Conservation (phyloP, 2,888 invertebrate genomes). For the Toxonevra muliebris region DNA sequence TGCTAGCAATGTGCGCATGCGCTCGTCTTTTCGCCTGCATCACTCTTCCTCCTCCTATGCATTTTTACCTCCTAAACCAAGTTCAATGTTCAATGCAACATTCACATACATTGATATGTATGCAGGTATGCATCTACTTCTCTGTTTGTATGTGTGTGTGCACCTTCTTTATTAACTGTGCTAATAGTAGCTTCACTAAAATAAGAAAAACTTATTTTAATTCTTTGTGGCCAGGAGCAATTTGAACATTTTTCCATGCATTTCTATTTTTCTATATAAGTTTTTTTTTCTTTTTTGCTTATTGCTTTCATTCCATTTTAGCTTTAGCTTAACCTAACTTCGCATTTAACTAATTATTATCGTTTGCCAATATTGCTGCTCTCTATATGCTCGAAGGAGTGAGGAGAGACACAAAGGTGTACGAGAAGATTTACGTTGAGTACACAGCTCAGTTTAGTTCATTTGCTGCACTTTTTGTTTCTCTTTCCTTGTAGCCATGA, state of each 20-base stretch:
- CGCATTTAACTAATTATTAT: constrained; percentile 31
- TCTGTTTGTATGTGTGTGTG: background rate
- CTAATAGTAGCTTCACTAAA: background rate
- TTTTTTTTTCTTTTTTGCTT: constrained; percentile 6
- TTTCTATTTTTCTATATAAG: background rate
- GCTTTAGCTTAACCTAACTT: constrained; percentile 15
- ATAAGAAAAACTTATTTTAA: background rate
- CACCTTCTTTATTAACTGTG: background rate
- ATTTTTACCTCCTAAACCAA: background rate
- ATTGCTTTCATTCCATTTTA: constrained; percentile 15
- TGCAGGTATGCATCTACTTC: background rate
- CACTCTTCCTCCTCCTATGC: background rate
- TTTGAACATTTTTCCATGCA: constrained; percentile 4
- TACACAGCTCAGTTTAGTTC: too few species aligned
- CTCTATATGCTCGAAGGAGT: too few species aligned
- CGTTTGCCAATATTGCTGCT: constrained; percentile 16
- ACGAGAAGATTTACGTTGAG: too few species aligned
- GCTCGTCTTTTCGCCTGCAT: background rate
- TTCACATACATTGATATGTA: constrained; percentile 1
- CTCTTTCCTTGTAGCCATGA: constrained; percentile 8
- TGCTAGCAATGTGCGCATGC: background rate
- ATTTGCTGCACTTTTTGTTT: too few species aligned
- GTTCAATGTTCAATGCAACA: constrained; percentile 2
- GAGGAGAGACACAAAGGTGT: too few species aligned
- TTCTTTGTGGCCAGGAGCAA: background rate